phyloP scores from a whole-genome alignment of 2,113 vertebrate genomes.

The Setophaga petechia region DNA sequence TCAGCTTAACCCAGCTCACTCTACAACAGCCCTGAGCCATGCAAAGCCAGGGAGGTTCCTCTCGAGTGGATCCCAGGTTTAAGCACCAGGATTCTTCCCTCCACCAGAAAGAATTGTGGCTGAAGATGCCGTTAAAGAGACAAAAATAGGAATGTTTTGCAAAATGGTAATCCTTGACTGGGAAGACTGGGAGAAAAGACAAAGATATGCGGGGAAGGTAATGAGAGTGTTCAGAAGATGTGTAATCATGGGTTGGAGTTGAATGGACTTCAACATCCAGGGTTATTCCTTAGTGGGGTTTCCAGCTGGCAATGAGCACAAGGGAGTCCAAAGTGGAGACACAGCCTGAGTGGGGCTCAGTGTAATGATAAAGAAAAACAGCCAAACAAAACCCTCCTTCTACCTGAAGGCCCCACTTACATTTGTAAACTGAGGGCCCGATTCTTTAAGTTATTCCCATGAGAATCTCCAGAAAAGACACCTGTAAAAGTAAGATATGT shows the following conservation, averaged over 20 bases:
- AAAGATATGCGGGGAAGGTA: background rate
- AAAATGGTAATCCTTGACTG: background rate
- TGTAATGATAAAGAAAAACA: conserved; percentile 58
- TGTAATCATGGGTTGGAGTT: conserved; percentile 40
- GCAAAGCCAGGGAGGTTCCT: background rate
- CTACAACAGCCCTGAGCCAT: background rate
- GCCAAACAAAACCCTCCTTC: conserved; percentile 51
- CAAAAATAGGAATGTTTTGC: background rate
- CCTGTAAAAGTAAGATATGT: background rate
- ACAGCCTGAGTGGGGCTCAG: conserved; percentile 16
- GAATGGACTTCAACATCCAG: conserved; percentile 65
- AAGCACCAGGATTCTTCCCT: background rate
- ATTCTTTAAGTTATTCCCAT: background rate
- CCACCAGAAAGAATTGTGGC: background rate
- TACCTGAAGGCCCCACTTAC: background rate
- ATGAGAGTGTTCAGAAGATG: conserved; percentile 7
- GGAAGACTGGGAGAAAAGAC: conserved; percentile 5
- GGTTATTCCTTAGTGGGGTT: conserved; percentile 35
- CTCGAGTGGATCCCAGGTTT: background rate
- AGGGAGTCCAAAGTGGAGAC: conserved; percentile 46
- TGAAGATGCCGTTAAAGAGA: background rate
- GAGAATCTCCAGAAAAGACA: background rate
- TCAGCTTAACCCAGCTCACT: conserved; percentile 2
- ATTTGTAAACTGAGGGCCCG: rapidly evolving
- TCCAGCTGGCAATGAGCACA: conserved; percentile 54